Evolutionary conservation across 2,797 vertebrate genomes (phyloP), one percentile per base, ranked within the genome.

Genomic region (Sardinella longiceps): DNA sequence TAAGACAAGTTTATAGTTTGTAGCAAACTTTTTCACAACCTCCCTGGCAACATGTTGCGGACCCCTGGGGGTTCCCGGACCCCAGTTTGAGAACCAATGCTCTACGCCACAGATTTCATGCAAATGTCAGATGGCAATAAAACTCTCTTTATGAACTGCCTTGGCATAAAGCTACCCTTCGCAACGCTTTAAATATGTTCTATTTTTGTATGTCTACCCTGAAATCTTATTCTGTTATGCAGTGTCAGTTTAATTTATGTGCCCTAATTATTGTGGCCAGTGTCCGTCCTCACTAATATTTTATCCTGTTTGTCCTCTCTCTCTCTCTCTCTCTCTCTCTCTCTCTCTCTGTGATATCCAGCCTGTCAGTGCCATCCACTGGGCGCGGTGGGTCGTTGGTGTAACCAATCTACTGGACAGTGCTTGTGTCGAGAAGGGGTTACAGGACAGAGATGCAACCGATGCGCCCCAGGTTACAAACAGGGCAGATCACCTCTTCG

Each of bases 361-460:
- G 97, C 95, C 0, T 98, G 97, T 86, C 95, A 96, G 92, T 98
- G 97, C 87, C 97, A 98, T 85, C 95, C 96, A 0, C 85, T 98
- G 85, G 97, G 97, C 28, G 96, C 97, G 0, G 94, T 95, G 33
- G 96, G 97, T 0, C 93, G 83, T 50, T 94, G 94, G 94, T 98
- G 97, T 88, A 98, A 97, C 91, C 96, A 97, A 93, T 97, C 97
- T 1, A 95, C 96, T 0, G 97, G 97, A 39, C 97, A 98, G 88
- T 98, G 97, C 87, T 92, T 96, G 83, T 98, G 97, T 91, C 96
- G 96, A 83, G 93, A 96, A 0, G 97, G 97, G 0, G 97, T 98
- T 90, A 96, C 93, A 0, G 97, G 97, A 80, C 92, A 94, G 84
- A 94, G 95, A 43, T 98, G 97, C 88, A 97, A 95, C 91, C 97